Percentiles rank a stretch among this genome's conserved stretches.
These are phyloP conservation scores for Bothrops jararaca DNA, from an alignment of 2,113 vertebrate species.

Conservation along the genomic window DNA sequence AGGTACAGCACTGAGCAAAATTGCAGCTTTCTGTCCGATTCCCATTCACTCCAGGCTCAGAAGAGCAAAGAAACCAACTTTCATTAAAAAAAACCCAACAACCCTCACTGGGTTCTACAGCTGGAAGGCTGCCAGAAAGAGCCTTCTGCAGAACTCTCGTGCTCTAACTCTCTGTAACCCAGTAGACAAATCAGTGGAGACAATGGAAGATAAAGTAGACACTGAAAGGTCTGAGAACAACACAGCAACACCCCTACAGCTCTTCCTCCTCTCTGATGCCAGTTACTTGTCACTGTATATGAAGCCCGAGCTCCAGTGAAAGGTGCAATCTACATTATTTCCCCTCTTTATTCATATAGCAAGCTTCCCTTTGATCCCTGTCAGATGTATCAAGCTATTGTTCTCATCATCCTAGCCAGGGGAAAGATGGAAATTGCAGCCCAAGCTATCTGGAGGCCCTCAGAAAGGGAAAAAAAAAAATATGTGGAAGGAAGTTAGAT, in stretches of 20 bases:
- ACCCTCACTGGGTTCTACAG: background rate
- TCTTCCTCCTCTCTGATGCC: background rate
- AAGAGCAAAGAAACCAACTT: background rate
- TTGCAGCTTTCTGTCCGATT: background rate
- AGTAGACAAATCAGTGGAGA: background rate
- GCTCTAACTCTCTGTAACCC: background rate
- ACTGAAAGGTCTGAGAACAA: background rate
- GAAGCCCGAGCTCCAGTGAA: background rate
- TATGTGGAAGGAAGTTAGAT: background rate
- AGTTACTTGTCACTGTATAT: background rate
- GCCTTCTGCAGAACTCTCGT: background rate
- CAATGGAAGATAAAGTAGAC: background rate
- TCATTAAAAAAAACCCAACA: background rate
- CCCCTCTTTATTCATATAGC: background rate
- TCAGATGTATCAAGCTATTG: background rate
- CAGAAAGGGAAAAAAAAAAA: background rate
- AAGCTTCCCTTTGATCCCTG: background rate
- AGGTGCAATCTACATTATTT: background rate
- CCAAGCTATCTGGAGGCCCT: background rate
- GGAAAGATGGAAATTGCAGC: background rate
- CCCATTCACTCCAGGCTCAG: background rate
- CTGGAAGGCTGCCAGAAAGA: background rate
- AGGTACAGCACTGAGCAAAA: background rate
- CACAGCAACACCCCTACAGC: background rate
- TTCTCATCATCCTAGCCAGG: background rate